phyloP scores from a whole-genome alignment of 2,888 invertebrate species.

The Plutella xylostella region DNA sequence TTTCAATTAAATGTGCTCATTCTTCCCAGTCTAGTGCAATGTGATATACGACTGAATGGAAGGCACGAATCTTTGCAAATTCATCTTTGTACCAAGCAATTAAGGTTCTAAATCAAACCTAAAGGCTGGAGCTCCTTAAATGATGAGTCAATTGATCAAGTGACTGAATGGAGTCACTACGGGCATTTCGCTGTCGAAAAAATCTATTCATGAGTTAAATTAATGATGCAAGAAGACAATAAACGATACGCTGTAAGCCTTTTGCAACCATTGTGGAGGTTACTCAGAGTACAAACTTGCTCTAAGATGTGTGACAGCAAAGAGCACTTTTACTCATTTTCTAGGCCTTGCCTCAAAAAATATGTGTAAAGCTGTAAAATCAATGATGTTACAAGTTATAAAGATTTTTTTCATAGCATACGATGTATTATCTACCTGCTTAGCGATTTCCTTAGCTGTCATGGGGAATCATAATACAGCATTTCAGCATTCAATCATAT shows the following conservation, averaged over 20 bases:
- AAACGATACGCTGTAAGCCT: neutral
- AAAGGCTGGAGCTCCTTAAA: too few relatives aligned
- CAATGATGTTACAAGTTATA: neutral
- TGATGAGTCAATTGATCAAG: conserved; percentile 3
- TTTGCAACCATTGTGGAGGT: conserved; percentile 5
- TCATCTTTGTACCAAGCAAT: too few relatives aligned
- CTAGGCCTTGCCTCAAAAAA: too few relatives aligned
- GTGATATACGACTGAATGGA: too few relatives aligned
- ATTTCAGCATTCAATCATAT: neutral
- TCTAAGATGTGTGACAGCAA: too few relatives aligned
- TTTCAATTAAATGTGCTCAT: too few relatives aligned
- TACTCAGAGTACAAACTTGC: too few relatives aligned
- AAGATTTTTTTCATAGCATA: neutral
- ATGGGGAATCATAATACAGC: neutral
- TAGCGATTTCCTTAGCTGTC: neutral
- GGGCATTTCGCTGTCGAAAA: neutral
- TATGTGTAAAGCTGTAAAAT: too few relatives aligned
- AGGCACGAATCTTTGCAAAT: too few relatives aligned
- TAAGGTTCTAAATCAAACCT: too few relatives aligned
- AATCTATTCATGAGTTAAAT: conserved; percentile 3
- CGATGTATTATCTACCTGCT: neutral
- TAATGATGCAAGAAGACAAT: conserved; percentile 6
- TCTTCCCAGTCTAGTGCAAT: too few relatives aligned
- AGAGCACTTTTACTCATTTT: too few relatives aligned
- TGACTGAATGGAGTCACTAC: neutral